A percentile compares a stretch with the other conserved stretches of the same genome.
phyloP scores from a whole-genome alignment of 2,113 vertebrate species.

The Theropithecus gelada region DNA sequence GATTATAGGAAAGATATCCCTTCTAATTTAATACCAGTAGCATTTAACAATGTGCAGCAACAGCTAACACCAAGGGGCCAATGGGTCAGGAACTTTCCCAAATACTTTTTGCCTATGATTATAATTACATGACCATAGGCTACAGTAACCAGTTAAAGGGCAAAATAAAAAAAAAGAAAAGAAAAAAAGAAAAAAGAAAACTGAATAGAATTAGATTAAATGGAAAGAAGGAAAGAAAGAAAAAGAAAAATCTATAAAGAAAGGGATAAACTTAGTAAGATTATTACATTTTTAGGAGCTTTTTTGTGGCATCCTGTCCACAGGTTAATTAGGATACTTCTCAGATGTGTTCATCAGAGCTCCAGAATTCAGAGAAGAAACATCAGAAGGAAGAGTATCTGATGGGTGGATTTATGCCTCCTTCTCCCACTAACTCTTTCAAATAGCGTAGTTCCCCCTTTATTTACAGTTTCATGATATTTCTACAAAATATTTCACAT shows the following conservation, averaged over 20 bases:
- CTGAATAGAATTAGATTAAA: not conserved
- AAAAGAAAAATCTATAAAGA: not conserved
- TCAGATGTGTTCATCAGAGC: not conserved
- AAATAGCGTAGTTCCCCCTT: not conserved
- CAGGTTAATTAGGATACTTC: not conserved
- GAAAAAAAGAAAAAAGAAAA: not conserved
- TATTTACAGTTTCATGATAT: not conserved
- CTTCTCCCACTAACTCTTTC: not conserved
- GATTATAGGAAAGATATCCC: not conserved
- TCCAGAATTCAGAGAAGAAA: not conserved
- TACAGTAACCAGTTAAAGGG: not conserved
- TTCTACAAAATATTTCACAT: not conserved
- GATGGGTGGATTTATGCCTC: not conserved
- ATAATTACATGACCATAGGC: not conserved
- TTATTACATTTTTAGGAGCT: not conserved
- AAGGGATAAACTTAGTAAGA: not conserved
- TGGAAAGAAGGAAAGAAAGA: not conserved
- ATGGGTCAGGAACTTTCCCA: not conserved
- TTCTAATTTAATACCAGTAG: conserved; percentile 8
- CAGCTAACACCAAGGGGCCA: not conserved
- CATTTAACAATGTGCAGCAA: not conserved
- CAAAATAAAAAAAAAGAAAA: not conserved
- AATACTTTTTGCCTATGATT: not conserved
- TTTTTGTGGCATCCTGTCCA: not conserved
- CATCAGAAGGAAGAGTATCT: not conserved